phyloP scores from a whole-genome alignment of 1,140 invertebrate species.

The Musca domestica region DNA sequence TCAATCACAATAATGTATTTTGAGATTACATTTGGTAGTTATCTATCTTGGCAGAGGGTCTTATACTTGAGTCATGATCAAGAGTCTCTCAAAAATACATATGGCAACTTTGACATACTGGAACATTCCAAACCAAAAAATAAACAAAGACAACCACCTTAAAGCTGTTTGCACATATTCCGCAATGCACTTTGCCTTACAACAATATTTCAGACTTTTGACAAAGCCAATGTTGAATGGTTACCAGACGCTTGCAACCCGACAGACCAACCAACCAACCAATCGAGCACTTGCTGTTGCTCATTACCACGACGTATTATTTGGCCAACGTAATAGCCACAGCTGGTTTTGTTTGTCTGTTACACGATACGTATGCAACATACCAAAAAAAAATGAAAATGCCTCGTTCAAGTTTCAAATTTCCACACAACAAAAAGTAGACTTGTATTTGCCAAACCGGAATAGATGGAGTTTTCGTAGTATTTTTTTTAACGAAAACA shows the following conservation, averaged over 20 bases:
- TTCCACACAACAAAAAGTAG: no score
- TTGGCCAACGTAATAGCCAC: not conserved
- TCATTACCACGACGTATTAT: not conserved
- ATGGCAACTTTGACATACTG: not conserved
- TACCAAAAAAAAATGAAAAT: no score
- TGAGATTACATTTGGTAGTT: no score
- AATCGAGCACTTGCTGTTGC: not conserved
- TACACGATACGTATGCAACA: no score
- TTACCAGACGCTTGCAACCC: slow-evolving; percentile 1
- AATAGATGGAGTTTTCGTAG: not conserved
- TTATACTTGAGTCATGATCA: not conserved
- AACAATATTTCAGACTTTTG: not conserved
- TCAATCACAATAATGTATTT: no score
- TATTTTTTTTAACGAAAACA: not conserved
- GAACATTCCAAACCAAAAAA: not conserved
- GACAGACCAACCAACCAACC: no score
- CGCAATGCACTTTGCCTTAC: not conserved
- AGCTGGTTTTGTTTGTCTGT: not conserved
- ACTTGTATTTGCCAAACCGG: not conserved
- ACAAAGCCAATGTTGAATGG: slow-evolving; percentile 11
- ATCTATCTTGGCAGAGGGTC: not conserved
- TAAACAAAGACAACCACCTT: not conserved
- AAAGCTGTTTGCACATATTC: slow-evolving; percentile 16
- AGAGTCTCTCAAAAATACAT: not conserved
- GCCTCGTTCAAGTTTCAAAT: not conserved